Evolutionary conservation across 37 sponge, comb jelly and placozoan genomes (phyloP).

Genomic region (Hexactinellida sp.): DNA sequence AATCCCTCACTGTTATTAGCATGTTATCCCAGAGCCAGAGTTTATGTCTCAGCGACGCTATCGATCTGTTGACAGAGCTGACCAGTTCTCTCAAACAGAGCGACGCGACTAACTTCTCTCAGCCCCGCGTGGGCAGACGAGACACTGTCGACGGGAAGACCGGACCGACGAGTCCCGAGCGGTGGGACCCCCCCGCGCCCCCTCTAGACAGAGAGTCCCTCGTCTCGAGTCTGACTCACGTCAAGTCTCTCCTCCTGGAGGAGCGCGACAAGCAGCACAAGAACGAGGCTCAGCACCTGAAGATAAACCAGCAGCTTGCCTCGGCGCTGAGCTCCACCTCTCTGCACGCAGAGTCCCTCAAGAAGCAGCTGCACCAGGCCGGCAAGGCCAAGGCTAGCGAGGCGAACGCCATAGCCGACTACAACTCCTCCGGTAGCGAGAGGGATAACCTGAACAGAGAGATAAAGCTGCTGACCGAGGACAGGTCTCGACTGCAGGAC

Average conservation of each 20-base stretch:
- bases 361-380: not conserved
- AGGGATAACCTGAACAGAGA: conserved; percentile 11
- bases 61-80: not conserved
- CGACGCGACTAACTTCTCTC: not conserved
- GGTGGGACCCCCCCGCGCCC: not conserved
- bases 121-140: not conserved
- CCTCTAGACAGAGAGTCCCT: not conserved
- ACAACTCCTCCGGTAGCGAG: not conserved
- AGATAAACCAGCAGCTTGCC: not conserved
- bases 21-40: conserved; percentile 7
- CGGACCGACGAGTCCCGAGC: not conserved
- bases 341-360: not conserved
- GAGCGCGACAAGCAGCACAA: not conserved
- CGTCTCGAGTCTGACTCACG: not conserved
- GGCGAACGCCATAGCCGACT: not conserved
- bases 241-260: not conserved
- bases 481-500: not conserved
- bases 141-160: not conserved
- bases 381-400: not conserved
- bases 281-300: not conserved
- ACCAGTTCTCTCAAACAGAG: not conserved
- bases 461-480: not conserved
- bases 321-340: not conserved
- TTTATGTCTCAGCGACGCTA: conserved; percentile 1
- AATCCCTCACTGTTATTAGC: not conserved